Percentiles rank a stretch among this genome's conserved stretches.
Conservation (phyloP, 2,797 vertebrate species). For the Gallinago nigripennis region DNA sequence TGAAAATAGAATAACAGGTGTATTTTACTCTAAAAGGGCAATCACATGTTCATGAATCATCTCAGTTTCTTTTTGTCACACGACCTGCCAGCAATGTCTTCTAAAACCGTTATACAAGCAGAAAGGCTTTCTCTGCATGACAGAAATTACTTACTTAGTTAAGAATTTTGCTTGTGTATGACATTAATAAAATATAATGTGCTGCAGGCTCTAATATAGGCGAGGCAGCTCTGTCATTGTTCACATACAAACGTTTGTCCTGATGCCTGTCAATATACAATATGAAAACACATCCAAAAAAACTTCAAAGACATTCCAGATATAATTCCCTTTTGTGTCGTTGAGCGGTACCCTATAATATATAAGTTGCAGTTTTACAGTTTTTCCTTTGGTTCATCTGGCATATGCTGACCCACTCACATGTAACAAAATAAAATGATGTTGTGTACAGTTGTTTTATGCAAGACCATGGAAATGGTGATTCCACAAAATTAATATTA, state of each 20-base stretch:
- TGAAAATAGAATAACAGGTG: background rate
- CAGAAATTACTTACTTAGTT: background rate
- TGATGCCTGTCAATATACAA: conserved; percentile 16
- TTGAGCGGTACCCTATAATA: background rate
- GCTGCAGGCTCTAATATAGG: background rate
- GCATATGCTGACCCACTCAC: background rate
- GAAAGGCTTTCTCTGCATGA: background rate
- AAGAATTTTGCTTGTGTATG: conserved; percentile 14
- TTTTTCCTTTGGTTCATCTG: background rate
- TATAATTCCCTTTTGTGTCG: background rate
- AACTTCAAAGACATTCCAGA: conserved; percentile 31
- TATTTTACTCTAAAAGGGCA: background rate
- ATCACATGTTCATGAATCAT: background rate
- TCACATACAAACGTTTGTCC: conserved; percentile 9
- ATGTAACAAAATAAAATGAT: background rate
- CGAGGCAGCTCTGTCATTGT: background rate
- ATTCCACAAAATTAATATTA: background rate
- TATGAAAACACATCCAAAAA: conserved; percentile 2
- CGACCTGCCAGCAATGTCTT: background rate
- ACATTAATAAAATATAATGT: conserved; percentile 42
- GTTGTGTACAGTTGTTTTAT: background rate
- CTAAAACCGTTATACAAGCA: background rate
- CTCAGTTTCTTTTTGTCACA: background rate
- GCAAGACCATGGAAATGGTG: background rate
- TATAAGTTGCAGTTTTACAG: background rate